Evolutionary conservation across 1,140 invertebrate genomes (phyloP).

Genomic region (Spodoptera frugiperda): DNA sequence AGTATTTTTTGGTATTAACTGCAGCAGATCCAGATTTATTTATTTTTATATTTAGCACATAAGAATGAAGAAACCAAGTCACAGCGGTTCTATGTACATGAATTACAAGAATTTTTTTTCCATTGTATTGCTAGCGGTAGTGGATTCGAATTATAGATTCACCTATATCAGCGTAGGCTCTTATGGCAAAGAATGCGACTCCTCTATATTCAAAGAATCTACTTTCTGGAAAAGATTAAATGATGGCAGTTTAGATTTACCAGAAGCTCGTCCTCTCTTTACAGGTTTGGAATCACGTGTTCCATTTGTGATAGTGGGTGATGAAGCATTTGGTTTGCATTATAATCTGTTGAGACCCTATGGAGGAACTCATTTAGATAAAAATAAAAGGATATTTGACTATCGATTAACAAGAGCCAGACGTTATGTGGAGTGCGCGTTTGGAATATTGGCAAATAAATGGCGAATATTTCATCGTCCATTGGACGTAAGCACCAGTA

Average conservation of each 20-base stretch:
- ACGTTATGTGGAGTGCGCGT: slow-evolving; percentile 57
- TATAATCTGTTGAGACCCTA: slow-evolving; percentile 63
- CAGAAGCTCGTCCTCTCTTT: neutral
- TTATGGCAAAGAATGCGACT: slow-evolving; percentile 17
- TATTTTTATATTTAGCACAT: too few relatives aligned
- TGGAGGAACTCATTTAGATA: slow-evolving; percentile 61
- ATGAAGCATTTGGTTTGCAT: slow-evolving; percentile 61
- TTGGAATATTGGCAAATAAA: slow-evolving; percentile 69
- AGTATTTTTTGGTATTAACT: too few relatives aligned
- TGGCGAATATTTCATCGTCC: slow-evolving; percentile 75
- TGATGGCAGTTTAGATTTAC: neutral
- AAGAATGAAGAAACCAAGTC: slow-evolving; percentile 40
- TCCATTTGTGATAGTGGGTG: slow-evolving; percentile 59
- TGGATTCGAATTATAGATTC: slow-evolving; percentile 18
- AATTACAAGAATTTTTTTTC: slow-evolving; percentile 43
- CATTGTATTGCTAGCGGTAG: slow-evolving; percentile 22
- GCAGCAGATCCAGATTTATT: too few relatives aligned
- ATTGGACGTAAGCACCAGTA: slow-evolving; percentile 63
- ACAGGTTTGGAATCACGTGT: slow-evolving; percentile 43
- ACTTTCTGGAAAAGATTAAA: too few relatives aligned
- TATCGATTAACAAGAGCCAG: too few relatives aligned
- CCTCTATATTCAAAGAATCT: too few relatives aligned
- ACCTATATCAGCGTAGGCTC: slow-evolving; percentile 27
- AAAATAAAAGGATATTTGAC: slow-evolving; percentile 70
- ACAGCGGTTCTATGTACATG: slow-evolving; percentile 8